A percentile compares a stretch with the other conserved stretches of the same genome.
Evolutionary conservation across 2,113 vertebrate species (phyloP).

Genomic region (Polyodon spathula): DNA sequence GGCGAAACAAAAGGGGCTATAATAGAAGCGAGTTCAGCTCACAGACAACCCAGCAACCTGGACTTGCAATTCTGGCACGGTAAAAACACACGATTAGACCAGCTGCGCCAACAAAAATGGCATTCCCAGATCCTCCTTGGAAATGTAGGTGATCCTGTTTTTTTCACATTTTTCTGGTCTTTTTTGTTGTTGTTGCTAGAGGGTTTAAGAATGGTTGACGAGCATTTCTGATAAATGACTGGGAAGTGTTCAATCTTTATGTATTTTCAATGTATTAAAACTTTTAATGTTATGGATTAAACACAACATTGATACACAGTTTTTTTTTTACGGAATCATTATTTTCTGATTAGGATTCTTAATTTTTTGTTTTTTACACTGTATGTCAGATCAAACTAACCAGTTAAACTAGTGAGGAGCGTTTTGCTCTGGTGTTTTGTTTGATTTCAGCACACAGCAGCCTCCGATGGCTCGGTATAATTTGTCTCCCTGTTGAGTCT

Average conservation of each 20-base stretch:
- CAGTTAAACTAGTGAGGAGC: too few relatives aligned
- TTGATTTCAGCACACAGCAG: slow-evolving; percentile 18
- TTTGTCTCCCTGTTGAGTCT: slow-evolving; percentile 6
- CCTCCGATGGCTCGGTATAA: slow-evolving; percentile 11
- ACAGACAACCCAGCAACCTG: slow-evolving; percentile 53
- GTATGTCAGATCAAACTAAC: too few relatives aligned
- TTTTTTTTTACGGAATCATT: too few relatives aligned
- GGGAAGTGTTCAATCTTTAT: too few relatives aligned
- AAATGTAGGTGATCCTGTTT: background rate
- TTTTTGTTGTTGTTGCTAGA: background rate
- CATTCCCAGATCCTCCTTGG: background rate
- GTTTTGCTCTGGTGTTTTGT: too few relatives aligned
- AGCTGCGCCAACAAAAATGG: background rate
- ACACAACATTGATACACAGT: too few relatives aligned
- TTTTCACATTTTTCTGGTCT: background rate
- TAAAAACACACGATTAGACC: background rate
- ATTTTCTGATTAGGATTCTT: too few relatives aligned
- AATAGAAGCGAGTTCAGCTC: slow-evolving; percentile 41
- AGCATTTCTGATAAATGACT: too few relatives aligned
- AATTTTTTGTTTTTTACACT: too few relatives aligned
- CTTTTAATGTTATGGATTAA: too few relatives aligned
- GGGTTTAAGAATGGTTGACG: too few relatives aligned
- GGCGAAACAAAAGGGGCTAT: slow-evolving; percentile 59
- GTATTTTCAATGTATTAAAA: too few relatives aligned
- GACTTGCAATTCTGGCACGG: slow-evolving; percentile 50